A percentile compares a stretch with the other conserved stretches of the same genome.
These are phyloP conservation scores for Pandemis corylana DNA, from an alignment of 2,888 invertebrate species.

Conservation along the genomic window DNA sequence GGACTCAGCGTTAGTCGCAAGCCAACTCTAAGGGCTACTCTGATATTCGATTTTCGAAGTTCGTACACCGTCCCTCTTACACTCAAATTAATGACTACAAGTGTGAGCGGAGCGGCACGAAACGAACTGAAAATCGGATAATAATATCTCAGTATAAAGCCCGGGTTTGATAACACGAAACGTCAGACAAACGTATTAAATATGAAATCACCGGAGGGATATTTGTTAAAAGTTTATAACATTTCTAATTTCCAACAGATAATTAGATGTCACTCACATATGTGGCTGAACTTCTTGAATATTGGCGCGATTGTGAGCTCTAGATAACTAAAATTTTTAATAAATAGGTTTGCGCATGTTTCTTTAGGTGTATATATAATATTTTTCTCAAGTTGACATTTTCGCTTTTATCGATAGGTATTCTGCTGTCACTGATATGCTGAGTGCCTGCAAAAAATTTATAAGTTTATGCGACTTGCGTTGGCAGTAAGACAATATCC, in stretches of 20 bases:
- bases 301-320: not conserved
- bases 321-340: not conserved
- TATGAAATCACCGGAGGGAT: conserved; percentile 19
- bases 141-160: no score
- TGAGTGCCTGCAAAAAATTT: not conserved
- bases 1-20: conserved; percentile 15
- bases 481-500: not conserved
- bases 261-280: conserved; percentile 1
- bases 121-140: no score
- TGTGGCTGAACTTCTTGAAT: not conserved
- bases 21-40: conserved; percentile 5
- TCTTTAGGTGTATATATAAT: no score
- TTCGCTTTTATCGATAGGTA: not conserved
- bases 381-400: not conserved
- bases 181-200: conserved; percentile 1
- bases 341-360: no score
- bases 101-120: no score
- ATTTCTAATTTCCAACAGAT: not conserved
- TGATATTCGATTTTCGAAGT: no score
- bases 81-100: no score
- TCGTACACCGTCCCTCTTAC: no score
- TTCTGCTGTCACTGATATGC: not conserved
- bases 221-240: not conserved
- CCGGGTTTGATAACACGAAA: not conserved
- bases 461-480: not conserved